Percentiles rank a stretch among this genome's conserved stretches.
Evolutionary conservation across 2,797 vertebrate species (phyloP).

Genomic region (Manis javanica): DNA sequence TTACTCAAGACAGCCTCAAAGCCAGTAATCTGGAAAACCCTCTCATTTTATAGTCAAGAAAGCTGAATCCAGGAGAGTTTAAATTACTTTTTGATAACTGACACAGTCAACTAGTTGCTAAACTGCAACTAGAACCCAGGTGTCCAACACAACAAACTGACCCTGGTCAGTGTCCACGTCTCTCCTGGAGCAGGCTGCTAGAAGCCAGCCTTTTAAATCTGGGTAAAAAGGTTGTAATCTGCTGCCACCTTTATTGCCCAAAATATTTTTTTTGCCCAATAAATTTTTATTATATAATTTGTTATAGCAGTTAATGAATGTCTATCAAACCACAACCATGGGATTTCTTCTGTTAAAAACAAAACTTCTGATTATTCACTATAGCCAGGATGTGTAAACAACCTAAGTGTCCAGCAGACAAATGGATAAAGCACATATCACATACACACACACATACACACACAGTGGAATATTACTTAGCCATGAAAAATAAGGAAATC

Average conservation of each 20-base stretch:
- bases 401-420: neutral
- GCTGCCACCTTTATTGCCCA: neutral
- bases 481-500: neutral
- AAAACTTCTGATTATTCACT: neutral
- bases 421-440: neutral
- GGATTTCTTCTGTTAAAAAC: conserved; percentile 11
- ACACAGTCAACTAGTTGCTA: neutral
- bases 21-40: neutral
- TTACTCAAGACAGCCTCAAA: neutral
- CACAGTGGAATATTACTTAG: neutral
- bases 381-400: neutral
- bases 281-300: conserved; percentile 1
- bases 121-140: neutral
- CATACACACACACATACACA: accelerated
- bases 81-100: neutral
- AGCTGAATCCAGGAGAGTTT: neutral
- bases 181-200: neutral
- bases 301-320: neutral
- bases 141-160: neutral
- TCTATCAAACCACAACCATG: neutral
- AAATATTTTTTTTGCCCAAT: neutral
- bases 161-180: neutral
- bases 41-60: neutral
- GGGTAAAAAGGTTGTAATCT: neutral
- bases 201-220: neutral